Conservation (phyloP, 2,797 vertebrate genomes). For the Monodelphis domestica region DNA sequence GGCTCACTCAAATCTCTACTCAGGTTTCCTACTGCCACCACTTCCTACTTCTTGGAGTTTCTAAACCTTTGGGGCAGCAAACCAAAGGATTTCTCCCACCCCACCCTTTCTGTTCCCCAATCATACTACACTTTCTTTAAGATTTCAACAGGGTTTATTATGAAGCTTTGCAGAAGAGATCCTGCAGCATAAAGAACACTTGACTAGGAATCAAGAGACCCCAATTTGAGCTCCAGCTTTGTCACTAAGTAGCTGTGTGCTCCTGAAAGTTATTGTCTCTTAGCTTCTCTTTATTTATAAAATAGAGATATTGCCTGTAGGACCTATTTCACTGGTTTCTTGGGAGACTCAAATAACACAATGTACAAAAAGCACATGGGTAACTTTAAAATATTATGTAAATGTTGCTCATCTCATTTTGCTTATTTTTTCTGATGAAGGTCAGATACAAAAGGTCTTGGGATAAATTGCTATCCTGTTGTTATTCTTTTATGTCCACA, state of each 20-base stretch:
- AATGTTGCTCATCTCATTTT: background rate
- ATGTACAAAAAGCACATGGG: background rate
- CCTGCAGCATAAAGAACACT: background rate
- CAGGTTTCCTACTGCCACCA: background rate
- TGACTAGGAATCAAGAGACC: background rate
- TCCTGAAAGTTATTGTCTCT: background rate
- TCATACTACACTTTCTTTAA: background rate
- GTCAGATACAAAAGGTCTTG: background rate
- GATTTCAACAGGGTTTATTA: background rate
- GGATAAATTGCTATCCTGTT: background rate
- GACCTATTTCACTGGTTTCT: background rate
- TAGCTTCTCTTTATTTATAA: background rate
- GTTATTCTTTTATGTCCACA: background rate
- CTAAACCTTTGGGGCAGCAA: background rate
- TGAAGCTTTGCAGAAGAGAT: background rate
- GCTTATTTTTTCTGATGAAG: background rate
- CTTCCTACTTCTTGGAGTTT: background rate
- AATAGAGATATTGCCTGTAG: background rate
- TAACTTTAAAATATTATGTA: background rate
- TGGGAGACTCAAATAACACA: background rate
- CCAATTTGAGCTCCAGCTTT: background rate
- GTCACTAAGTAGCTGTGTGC: background rate
- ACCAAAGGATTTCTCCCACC: too few relatives aligned
- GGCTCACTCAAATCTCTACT: background rate
- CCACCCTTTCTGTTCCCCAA: background rate